A percentile compares a stretch with the other conserved stretches of the same genome.
Conservation (phyloP, 2,113 vertebrate species). For the human region DNA sequence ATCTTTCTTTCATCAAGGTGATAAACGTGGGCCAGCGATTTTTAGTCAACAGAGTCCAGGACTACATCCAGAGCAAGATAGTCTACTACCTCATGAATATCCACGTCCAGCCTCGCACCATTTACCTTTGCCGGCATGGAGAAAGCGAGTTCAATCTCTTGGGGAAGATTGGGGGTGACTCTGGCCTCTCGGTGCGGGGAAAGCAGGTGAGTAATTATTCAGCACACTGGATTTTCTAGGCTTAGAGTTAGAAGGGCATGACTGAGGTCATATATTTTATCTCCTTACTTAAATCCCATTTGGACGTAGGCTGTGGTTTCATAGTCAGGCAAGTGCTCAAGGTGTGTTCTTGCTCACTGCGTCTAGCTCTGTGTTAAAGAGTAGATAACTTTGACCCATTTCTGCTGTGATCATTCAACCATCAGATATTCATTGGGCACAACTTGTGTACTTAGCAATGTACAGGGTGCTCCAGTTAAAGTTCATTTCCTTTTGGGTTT, state of each 20-base stretch:
- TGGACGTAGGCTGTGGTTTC: background rate
- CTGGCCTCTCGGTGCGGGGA: constrained; percentile 90
- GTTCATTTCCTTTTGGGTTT: background rate
- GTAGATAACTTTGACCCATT: background rate
- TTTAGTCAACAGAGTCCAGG: constrained; percentile 95
- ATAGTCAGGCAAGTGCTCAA: background rate
- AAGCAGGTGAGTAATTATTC: constrained; percentile 87
- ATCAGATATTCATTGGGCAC: background rate
- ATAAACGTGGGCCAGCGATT: constrained; percentile 97
- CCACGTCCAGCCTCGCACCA: constrained; percentile 95
- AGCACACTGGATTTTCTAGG: background rate
- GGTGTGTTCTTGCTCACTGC: background rate
- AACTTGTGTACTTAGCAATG: background rate
- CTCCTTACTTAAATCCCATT: background rate
- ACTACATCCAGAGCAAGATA: constrained; percentile 99
- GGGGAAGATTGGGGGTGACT: constrained; percentile 95
- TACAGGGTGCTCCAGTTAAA: background rate
- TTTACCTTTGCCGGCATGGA: constrained; percentile 97
- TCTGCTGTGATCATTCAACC: background rate
- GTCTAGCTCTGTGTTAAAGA: background rate
- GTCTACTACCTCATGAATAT: constrained; percentile 99
- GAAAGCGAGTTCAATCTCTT: constrained; percentile 94
- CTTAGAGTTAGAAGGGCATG: constrained; percentile 10
- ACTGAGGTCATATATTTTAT: constrained; percentile 26
- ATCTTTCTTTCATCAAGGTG: constrained; percentile 97